Conservation (phyloP, 2,888 invertebrate genomes). For the Nesidiocoris tenuis region DNA sequence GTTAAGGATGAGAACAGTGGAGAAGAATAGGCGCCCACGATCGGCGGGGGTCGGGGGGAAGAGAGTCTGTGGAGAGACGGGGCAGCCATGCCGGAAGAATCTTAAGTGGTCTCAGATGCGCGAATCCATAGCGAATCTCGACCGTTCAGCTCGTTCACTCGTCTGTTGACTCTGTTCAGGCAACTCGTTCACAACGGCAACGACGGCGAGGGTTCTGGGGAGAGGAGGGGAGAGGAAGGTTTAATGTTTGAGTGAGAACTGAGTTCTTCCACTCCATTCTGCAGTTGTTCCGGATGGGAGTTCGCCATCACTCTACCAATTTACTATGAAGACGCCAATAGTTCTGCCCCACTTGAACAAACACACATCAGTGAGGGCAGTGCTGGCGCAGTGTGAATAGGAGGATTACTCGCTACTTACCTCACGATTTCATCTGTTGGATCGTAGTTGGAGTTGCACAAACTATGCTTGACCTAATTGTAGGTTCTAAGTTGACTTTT, state of each 20-base stretch:
- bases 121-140: conserved; percentile 12
- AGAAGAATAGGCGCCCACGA: neutral
- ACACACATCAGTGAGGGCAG: too few relatives aligned
- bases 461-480: too few relatives aligned
- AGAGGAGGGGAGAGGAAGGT: neutral
- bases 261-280: too few relatives aligned
- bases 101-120: conserved; percentile 10
- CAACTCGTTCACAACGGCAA: neutral
- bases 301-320: too few relatives aligned
- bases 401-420: too few relatives aligned
- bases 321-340: too few relatives aligned
- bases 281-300: neutral
- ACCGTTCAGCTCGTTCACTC: neutral
- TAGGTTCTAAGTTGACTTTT: too few relatives aligned
- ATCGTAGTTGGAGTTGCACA: too few relatives aligned
- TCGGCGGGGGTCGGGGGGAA: neutral
- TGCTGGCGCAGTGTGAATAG: too few relatives aligned
- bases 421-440: too few relatives aligned
- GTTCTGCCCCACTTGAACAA: too few relatives aligned
- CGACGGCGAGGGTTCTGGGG: too few relatives aligned
- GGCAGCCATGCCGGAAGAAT: conserved; percentile 13
- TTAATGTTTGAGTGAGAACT: neutral
- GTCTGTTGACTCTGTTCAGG: neutral
- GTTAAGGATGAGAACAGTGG: neutral
- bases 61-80: neutral